Conservation (phyloP, 2,113 vertebrate genomes). For the Microtus richardsoni region DNA sequence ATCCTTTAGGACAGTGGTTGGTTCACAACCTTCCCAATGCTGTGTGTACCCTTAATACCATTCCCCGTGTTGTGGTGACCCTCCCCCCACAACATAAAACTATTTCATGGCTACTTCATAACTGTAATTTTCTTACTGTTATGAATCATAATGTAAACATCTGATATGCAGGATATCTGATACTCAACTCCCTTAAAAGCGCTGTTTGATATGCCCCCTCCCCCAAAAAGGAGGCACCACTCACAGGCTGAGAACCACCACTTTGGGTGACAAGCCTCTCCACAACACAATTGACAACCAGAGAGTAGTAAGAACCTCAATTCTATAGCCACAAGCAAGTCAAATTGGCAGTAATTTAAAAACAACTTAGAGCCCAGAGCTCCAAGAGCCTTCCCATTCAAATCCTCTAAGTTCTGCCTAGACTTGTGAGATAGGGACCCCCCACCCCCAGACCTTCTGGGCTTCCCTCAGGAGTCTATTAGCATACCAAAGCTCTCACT, state of each 20-base stretch:
- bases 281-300: neutral
- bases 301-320: neutral
- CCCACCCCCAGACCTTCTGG: neutral
- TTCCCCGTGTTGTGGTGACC: neutral
- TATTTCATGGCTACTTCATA: neutral
- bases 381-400: neutral
- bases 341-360: neutral
- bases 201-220: neutral
- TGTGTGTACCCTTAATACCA: neutral
- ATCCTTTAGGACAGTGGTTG: neutral
- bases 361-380: neutral
- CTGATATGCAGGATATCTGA: neutral
- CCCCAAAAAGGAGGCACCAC: too few relatives aligned
- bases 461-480: neutral
- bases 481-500: neutral
- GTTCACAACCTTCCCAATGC: neutral
- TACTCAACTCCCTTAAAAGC: neutral
- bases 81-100: neutral
- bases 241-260: neutral
- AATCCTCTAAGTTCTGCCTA: neutral
- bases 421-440: neutral
- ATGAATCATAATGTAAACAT: neutral
- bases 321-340: neutral
- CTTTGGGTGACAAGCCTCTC: neutral
- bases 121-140: neutral